These are phyloP conservation scores for Chitala chitala DNA, from an alignment of 2,113 vertebrate species.

Conservation along the genomic window DNA sequence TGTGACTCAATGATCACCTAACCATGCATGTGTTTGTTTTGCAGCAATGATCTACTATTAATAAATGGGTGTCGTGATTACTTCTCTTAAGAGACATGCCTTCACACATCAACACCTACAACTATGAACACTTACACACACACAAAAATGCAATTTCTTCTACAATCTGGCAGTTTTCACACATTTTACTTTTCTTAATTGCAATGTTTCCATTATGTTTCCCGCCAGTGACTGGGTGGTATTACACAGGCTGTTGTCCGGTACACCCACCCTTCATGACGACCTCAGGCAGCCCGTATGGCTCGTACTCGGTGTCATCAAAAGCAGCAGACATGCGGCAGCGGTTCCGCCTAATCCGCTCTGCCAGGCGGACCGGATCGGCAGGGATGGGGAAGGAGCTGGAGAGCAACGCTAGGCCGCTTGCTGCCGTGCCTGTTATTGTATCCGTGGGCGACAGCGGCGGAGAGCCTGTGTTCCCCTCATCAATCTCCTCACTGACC, in stretches of 20 bases:
- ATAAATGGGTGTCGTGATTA: too few species aligned
- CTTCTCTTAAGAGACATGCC: too few species aligned
- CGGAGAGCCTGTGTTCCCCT: constrained; percentile 32
- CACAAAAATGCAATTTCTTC: background rate
- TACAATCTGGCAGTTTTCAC: background rate
- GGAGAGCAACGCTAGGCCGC: constrained; percentile 38
- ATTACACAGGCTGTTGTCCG: background rate
- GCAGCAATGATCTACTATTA: too few species aligned
- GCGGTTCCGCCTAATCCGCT: constrained; percentile 60
- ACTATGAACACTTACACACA: too few species aligned
- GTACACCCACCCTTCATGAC: constrained; percentile 66
- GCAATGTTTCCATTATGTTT: too few species aligned
- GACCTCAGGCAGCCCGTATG: constrained; percentile 70
- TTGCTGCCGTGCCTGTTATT: constrained; percentile 17
- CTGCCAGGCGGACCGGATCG: constrained; percentile 61
- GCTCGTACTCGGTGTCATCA: constrained; percentile 71
- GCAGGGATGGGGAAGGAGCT: constrained; percentile 58
- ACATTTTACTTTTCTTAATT: background rate
- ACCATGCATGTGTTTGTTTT: too few species aligned
- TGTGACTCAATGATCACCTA: background rate
- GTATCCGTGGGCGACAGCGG: constrained; percentile 26
- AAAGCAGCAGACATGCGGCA: constrained; percentile 66
- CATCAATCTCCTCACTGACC: constrained; percentile 21
- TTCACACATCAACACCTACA: too few species aligned
- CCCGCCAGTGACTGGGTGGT: too few species aligned